Evolutionary conservation across 2,113 vertebrate species (phyloP).

Genomic region (Antennarius striatus): DNA sequence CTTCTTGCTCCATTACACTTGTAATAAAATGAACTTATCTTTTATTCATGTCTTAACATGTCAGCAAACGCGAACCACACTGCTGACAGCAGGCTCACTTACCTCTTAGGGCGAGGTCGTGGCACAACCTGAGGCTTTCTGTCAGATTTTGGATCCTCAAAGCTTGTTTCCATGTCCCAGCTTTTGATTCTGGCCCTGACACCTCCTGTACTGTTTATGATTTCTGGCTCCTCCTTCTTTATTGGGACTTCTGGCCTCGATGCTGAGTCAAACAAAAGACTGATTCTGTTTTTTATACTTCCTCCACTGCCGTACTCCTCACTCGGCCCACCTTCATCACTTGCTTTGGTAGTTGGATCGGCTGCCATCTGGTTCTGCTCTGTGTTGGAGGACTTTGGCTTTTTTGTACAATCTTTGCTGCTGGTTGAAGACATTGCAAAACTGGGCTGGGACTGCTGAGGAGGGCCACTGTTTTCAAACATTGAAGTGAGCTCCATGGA

Average conservation of each 20-base stretch:
- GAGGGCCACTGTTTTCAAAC: constrained; percentile 58
- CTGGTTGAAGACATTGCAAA: constrained; percentile 2
- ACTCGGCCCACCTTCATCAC: constrained; percentile 10
- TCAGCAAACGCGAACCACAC: constrained; percentile 10
- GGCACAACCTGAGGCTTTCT: constrained; percentile 28
- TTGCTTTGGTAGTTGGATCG: constrained; percentile 22
- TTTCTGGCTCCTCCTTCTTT: constrained; percentile 59
- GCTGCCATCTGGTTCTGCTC: constrained; percentile 1
- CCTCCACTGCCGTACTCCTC: constrained; percentile 40
- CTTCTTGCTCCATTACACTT: neutral
- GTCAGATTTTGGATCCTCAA: constrained; percentile 23
- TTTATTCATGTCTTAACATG: constrained; percentile 23
- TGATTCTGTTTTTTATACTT: constrained; percentile 76
- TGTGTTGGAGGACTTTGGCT: constrained; percentile 1
- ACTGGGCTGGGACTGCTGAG: constrained; percentile 6
- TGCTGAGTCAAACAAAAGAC: constrained; percentile 67
- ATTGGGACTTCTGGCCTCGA: constrained; percentile 44
- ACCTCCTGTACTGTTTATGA: constrained; percentile 28
- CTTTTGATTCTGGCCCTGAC: constrained; percentile 75
- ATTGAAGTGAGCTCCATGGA: constrained; percentile 69
- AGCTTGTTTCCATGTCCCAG: constrained; percentile 45
- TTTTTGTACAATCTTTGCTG: constrained; percentile 16
- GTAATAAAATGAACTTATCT: constrained; percentile 16
- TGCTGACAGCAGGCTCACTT: constrained; percentile 21
- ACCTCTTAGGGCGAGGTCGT: constrained; percentile 45